Percentiles rank a stretch among this genome's conserved stretches.
Conservation (phyloP, 2,113 vertebrate species). For the Tiliqua scincoides region DNA sequence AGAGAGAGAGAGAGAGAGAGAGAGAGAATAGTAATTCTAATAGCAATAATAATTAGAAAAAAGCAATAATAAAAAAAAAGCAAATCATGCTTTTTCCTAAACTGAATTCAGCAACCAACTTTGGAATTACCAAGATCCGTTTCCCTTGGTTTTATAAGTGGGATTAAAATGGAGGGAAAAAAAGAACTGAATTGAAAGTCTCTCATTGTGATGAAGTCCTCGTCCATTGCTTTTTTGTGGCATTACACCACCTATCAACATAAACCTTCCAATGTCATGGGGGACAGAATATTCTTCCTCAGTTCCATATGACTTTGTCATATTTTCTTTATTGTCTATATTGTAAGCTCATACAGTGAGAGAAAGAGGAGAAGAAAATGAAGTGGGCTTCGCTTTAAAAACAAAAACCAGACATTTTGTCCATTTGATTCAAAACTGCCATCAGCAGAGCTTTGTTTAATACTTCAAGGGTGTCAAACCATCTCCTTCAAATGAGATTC, state of each 20-base stretch:
- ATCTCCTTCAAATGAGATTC: constrained; percentile 49
- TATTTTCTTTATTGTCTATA: constrained; percentile 52
- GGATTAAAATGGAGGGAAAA: constrained; percentile 40
- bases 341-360: neutral
- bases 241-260: constrained; percentile 22
- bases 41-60: too few relatives aligned
- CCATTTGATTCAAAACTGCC: constrained; percentile 41
- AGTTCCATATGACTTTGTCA: constrained; percentile 41
- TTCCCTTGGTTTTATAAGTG: constrained; percentile 61
- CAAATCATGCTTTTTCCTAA: too few relatives aligned
- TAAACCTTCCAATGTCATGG: constrained; percentile 30
- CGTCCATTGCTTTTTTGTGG: constrained; percentile 30
- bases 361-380: constrained; percentile 37
- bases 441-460: constrained; percentile 43
- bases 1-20: neutral
- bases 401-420: neutral
- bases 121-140: constrained; percentile 63
- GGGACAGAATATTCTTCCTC: constrained; percentile 44
- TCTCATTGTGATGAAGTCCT: constrained; percentile 36
- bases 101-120: constrained; percentile 52
- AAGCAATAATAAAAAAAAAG: too few relatives aligned
- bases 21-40: constrained; percentile 33
- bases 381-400: constrained; percentile 21
- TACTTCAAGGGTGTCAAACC: constrained; percentile 51
- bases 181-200: neutral